These are phyloP conservation scores for Phenganax marumi DNA, from an alignment of 92 coral and sea anemone species.

Conservation along the genomic window DNA sequence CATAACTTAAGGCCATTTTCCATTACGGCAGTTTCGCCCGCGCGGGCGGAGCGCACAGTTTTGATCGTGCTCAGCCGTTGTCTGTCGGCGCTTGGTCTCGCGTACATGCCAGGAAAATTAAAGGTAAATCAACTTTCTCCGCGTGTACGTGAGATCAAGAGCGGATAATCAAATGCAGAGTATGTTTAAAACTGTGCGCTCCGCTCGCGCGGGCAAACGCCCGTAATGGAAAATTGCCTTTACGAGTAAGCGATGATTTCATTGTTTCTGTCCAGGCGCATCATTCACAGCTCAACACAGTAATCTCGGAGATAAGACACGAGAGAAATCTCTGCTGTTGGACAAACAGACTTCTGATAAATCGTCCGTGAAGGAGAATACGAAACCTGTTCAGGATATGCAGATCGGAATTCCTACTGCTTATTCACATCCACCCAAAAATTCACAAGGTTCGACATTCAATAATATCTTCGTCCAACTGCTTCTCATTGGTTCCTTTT, in stretches of 20 bases:
- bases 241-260: neutral
- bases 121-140: no score
- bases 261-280: neutral
- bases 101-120: no score
- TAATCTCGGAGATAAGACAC: neutral
- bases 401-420: constrained; percentile 41
- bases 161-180: no score
- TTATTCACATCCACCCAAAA: constrained; percentile 14
- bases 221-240: neutral
- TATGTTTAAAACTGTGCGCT: no score
- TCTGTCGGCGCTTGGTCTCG: no score
- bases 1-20: no score
- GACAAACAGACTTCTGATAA: constrained; percentile 26
- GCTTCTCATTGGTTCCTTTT: no score
- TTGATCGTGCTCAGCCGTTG: no score
- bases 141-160: no score
- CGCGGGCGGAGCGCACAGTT: no score
- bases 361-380: constrained; percentile 15
- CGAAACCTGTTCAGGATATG: constrained; percentile 34
- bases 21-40: no score
- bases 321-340: constrained; percentile 10
- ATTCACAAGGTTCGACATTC: neutral
- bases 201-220: no score
- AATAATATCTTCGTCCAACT: neutral
- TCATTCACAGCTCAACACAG: constrained; percentile 39